Base-by-base conservation (phyloP, 1,140 invertebrate species). In the Drosophila arawakana region DNA sequence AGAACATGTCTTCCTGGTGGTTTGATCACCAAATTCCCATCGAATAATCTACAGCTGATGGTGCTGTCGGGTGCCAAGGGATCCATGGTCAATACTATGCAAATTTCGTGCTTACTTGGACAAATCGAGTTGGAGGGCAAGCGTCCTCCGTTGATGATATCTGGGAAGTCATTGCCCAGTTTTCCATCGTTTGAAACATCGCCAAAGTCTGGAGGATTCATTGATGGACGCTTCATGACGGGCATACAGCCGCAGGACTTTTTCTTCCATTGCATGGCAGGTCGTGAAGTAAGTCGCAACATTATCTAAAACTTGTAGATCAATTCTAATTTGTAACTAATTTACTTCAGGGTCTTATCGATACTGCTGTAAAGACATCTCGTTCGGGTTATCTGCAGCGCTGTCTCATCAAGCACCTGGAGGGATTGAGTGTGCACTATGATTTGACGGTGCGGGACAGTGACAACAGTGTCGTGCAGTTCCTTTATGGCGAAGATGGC, bases 261-360 rank as follows among this genome's bases (percentile, higher is more conserved):
- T 91, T 99, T 99, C 93, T 99, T 99, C 93, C 98, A 99, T 95
- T 99, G 98, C 92, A 99, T 99, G 98, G 99, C 99, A 58, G 99
- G 99, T 72, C 95, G 99, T 93, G 99, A 99, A 95, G 96, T 95
- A 91, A 76, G 74, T 25, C 7, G 0, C 49, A 34, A 61, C n/a
- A 11, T 11, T 35, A 0, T 50, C 44, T 13, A 3, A n/a, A 7
- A 21, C 1, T 3, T 3, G 7, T 15, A 30, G 6, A 30, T 3
- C 37, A 46, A 49, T 35, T 62, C 25, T 30, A 30, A 41, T 63
- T 1, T 34, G 7, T 30, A 0, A 18, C 7, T 54, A 0, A 2
- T 2, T 35, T 39, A 7, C 50, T 0, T 47, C 59, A 93, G 90
- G 96, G 96, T 93, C 93, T 97, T 1, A 96, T 97, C 82, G 96